Conservation (phyloP, 2,113 vertebrate genomes). For the Apodemus speciosus region DNA sequence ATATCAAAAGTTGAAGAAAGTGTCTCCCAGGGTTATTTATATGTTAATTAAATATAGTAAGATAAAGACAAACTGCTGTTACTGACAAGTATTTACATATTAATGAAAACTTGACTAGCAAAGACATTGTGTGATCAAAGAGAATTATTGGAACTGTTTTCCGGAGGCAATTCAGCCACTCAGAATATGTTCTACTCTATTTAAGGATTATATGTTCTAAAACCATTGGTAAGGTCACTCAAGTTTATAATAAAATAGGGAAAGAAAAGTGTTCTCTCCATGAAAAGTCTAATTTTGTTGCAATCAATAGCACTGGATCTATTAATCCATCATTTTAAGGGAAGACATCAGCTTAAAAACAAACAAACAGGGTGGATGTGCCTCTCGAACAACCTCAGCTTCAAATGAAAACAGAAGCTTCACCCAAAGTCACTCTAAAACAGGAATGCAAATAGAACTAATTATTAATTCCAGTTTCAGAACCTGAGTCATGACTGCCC, state of each 20-base stretch:
- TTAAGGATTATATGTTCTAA: conserved; percentile 50
- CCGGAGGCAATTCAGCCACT: conserved; percentile 29
- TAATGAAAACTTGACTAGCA: conserved; percentile 68
- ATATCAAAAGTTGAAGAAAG: conserved; percentile 40
- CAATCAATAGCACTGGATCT: neutral
- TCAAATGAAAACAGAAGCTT: conserved; percentile 24
- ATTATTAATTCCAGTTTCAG: neutral
- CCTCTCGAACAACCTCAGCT: neutral
- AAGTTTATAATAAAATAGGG: conserved; percentile 50
- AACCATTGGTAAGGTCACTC: conserved; percentile 36
- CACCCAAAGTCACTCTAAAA: neutral
- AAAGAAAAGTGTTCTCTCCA: conserved; percentile 12
- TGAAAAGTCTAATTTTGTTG: neutral
- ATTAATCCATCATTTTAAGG: neutral
- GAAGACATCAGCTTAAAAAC: neutral
- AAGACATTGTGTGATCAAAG: conserved; percentile 52
- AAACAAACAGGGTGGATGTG: too few species aligned
- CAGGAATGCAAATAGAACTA: neutral
- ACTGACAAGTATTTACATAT: conserved; percentile 67
- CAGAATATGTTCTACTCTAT: conserved; percentile 46
- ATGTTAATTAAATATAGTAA: conserved; percentile 69
- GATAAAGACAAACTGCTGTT: conserved; percentile 60
- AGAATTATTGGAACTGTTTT: conserved; percentile 56
- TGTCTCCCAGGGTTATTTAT: conserved; percentile 59
- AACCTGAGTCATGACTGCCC: neutral